Percentiles rank a stretch among this genome's conserved stretches.
phyloP scores from a whole-genome alignment of 2,888 invertebrate species.

The Agonopterix heracliana region DNA sequence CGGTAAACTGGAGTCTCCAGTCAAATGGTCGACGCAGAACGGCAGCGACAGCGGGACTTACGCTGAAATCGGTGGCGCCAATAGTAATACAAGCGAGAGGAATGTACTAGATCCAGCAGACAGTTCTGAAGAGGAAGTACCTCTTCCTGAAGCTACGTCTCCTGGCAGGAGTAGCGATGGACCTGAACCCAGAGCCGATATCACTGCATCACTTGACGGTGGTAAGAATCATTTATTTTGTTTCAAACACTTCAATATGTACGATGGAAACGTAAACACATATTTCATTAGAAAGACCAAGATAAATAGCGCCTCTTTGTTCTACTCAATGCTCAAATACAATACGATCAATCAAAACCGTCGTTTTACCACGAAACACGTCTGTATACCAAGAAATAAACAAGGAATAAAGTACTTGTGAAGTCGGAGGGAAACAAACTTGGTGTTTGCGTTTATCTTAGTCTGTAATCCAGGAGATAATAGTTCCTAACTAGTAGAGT shows the following conservation, averaged over 20 bases:
- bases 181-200: constrained; percentile 66
- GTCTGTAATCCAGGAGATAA: constrained; percentile 57
- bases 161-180: constrained; percentile 69
- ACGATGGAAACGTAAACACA: background rate
- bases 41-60: constrained; percentile 72
- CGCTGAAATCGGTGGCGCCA: constrained; percentile 68
- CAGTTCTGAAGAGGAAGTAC: constrained; percentile 69
- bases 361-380: background rate
- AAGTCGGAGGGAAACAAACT: constrained; percentile 19
- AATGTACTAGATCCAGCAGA: constrained; percentile 68
- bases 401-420: background rate
- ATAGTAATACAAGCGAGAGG: constrained; percentile 61
- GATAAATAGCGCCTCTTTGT: background rate
- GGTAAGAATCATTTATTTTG: constrained; percentile 28
- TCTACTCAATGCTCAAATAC: background rate
- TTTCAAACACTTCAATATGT: background rate
- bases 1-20: constrained; percentile 65
- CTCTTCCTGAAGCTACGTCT: constrained; percentile 64
- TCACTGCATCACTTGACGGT: constrained; percentile 63
- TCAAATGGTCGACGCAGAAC: constrained; percentile 66
- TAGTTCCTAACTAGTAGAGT: constrained; percentile 53
- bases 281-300: background rate
- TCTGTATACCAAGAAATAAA: background rate
- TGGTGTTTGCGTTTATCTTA: constrained; percentile 41
- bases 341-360: background rate